Conservation (phyloP, 2,888 invertebrate species). For the Coenonympha arcania region DNA sequence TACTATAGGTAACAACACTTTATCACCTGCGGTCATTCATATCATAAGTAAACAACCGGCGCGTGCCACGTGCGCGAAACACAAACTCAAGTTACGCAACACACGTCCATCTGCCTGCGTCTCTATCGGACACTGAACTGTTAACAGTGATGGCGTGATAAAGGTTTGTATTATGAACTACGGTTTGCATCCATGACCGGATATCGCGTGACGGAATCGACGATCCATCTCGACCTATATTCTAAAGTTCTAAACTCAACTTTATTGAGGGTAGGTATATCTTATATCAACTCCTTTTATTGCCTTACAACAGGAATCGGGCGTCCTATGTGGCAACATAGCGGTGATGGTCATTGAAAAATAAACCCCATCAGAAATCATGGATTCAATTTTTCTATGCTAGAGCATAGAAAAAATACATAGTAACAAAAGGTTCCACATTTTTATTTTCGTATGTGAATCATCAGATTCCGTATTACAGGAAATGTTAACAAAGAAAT, state of each 20-base stretch:
- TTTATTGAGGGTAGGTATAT: not conserved
- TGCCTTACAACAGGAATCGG: too few relatives aligned
- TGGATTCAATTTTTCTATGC: too few relatives aligned
- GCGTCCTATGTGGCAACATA: too few relatives aligned
- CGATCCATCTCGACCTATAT: slow-evolving; percentile 1
- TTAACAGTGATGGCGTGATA: slow-evolving; percentile 27
- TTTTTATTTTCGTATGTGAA: not conserved
- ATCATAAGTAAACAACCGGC: too few relatives aligned
- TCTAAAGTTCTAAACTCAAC: not conserved
- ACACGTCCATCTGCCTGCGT: slow-evolving; percentile 22
- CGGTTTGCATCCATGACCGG: slow-evolving; percentile 28
- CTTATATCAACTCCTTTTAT: too few relatives aligned
- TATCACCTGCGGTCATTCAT: not conserved
- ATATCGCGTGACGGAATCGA: slow-evolving; percentile 38
- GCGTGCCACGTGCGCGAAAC: not conserved
- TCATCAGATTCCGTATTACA: not conserved
- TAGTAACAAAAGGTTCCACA: too few relatives aligned
- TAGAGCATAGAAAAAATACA: too few relatives aligned
- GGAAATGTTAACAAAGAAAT: not conserved
- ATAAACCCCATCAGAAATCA: too few relatives aligned
- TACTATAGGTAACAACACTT: not conserved
- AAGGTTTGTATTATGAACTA: slow-evolving; percentile 27
- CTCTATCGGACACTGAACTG: slow-evolving; percentile 23
- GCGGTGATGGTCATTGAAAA: too few relatives aligned
- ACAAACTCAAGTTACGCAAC: slow-evolving; percentile 3